Evolutionary conservation across 2,797 vertebrate species (phyloP).

Genomic region (Catostomus latipinnis): DNA sequence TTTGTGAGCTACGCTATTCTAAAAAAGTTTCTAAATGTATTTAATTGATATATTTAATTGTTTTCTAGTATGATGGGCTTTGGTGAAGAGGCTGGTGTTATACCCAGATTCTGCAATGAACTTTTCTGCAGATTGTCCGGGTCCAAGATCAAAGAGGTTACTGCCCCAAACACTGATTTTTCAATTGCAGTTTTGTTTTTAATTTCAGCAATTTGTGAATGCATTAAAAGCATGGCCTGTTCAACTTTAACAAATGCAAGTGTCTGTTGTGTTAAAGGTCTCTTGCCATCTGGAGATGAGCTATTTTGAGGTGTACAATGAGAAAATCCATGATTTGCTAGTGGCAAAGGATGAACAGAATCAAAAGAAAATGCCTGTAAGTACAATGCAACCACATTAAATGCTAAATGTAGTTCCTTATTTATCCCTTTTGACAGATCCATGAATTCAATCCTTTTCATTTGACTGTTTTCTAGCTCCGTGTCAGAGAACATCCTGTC

Average conservation of each 20-base stretch:
- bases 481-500: slow-evolving; percentile 93
- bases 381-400: slow-evolving; percentile 52
- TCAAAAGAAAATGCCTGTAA: slow-evolving; percentile 88
- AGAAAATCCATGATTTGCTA: slow-evolving; percentile 96
- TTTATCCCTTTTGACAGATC: neutral
- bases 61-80: slow-evolving; percentile 95
- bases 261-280: slow-evolving; percentile 71
- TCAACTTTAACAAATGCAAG: neutral
- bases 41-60: neutral
- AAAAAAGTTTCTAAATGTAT: too few relatives aligned
- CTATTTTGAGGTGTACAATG: slow-evolving; percentile 98
- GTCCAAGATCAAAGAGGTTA: slow-evolving; percentile 82
- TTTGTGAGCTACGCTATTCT: too few relatives aligned
- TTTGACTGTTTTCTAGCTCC: slow-evolving; percentile 77
- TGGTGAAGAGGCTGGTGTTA: slow-evolving; percentile 88
- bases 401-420: neutral
- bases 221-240: neutral
- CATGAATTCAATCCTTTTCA: slow-evolving; percentile 7
- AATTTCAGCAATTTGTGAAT: neutral
- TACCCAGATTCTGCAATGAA: slow-evolving; percentile 93
- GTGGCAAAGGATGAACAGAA: slow-evolving; percentile 85
- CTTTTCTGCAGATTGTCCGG: slow-evolving; percentile 83
- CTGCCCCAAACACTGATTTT: neutral
- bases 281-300: slow-evolving; percentile 93
- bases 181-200: neutral